Base-by-base conservation (phyloP, 1,140 invertebrate genomes). In the Hesperophylax magnus region DNA sequence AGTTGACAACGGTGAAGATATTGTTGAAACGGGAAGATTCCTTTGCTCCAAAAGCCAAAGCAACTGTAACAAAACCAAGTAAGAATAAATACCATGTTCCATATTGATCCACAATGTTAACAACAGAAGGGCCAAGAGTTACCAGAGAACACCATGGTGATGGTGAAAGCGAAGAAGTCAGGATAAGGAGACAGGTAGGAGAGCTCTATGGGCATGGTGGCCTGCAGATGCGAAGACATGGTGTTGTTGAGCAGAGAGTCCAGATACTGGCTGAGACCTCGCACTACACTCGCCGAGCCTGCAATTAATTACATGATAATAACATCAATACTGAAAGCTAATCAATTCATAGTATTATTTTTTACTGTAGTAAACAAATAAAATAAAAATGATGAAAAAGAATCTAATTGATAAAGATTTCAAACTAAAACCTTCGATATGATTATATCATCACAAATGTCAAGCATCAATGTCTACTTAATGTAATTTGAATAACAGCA, bases 21-120 rank as follows among this genome's bases (percentile, higher is more conserved):
- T 96, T 97, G 87, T 97, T 97, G 71, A 96, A 93, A 77, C 92
- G 89, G 0, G 95, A 93, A 0, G 96, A 97, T 85, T 97, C 95
- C 86, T 96, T 96, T 18, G 97, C 93, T 39, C 96, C 97, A 85
- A 96, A 92, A 5, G 94, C 93, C 27, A 97, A 87, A 17, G 94
- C 89, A 84, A 93, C 93, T 95, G 88, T 78, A 91, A 91, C 71
- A 79, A 79, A 83, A 47, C 39, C 39, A 47, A 47, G 9, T 47
- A 14, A 47, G 39, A 47, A 47, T 47, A 14, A 47, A 47, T 11
- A 14, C 11, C 39, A 47, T 47, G 39, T 47, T 47, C 14, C 39
- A 27, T 27, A 5, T 27, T 27, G 27, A 27, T 27, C 27, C 27
- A 27, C 27, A 27, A 27, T 5, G 2, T 27, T 27, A 27, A 27